Percentiles rank a stretch among this genome's conserved stretches.
phyloP scores from a whole-genome alignment of 30 jellyfish, hydroid and myxozoan species.

The Pseudorhiza aurosa region DNA sequence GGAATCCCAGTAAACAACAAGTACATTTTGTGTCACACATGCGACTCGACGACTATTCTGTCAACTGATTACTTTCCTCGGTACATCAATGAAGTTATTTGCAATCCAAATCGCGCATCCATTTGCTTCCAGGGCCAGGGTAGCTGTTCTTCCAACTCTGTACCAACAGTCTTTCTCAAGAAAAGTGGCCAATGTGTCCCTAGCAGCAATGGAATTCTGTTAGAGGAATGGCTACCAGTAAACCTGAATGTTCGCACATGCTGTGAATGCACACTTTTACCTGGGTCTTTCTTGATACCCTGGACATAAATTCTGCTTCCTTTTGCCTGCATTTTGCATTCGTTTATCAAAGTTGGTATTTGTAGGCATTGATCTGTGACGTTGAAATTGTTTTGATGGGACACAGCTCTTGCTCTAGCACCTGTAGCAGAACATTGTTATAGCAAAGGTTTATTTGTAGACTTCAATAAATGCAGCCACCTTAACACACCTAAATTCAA shows the following conservation, averaged over 20 bases:
- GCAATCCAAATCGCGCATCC: conserved; percentile 12
- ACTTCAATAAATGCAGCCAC: no score
- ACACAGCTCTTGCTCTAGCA: no score
- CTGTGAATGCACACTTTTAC: conserved; percentile 44
- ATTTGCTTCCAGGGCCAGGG: conserved; percentile 65
- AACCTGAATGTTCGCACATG: conserved; percentile 21
- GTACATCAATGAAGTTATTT: conserved; percentile 61
- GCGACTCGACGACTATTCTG: conserved; percentile 65
- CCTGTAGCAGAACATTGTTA: no score
- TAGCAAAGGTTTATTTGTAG: no score
- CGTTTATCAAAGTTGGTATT: no score
- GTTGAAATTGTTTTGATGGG: no score
- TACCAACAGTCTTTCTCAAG: conserved; percentile 43
- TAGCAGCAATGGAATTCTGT: conserved; percentile 6
- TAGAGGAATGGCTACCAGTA: conserved; percentile 61
- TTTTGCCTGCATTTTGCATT: no score
- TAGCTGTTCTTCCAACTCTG: conserved; percentile 9
- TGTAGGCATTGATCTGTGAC: no score
- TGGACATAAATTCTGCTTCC: no score
- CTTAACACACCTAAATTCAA: no score
- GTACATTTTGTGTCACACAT: conserved; percentile 40
- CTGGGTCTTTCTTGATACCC: conserved; percentile 33
- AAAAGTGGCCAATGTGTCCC: conserved; percentile 52
- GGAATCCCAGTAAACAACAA: neutral
- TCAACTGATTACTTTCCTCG: conserved; percentile 58